Conservation (phyloP, 2,113 vertebrate species). For the Chloebia gouldiae region DNA sequence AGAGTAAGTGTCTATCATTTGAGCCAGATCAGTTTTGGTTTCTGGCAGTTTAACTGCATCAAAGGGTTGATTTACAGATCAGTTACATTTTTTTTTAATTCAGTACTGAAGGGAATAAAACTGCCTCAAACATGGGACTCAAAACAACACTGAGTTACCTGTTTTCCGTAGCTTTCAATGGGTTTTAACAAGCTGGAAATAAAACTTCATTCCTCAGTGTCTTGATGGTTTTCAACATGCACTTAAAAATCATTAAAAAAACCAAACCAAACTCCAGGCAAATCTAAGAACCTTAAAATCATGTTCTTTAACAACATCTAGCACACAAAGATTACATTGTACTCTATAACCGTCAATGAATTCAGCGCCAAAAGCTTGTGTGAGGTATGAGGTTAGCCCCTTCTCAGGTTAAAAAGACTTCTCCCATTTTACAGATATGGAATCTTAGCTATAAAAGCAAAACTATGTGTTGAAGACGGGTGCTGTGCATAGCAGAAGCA, state of each 20-base stretch:
- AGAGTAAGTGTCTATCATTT: constrained; percentile 71
- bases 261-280: background rate
- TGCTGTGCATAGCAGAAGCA: background rate
- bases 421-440: background rate
- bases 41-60: constrained; percentile 49
- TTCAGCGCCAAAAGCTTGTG: background rate
- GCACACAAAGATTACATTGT: background rate
- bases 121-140: background rate
- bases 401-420: background rate
- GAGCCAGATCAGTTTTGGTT: constrained; percentile 61
- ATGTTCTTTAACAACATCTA: background rate
- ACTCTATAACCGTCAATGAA: background rate
- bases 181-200: background rate
- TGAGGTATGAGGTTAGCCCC: background rate
- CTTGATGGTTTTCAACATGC: background rate
- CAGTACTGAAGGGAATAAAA: constrained; percentile 1
- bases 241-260: background rate
- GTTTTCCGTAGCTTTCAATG: background rate
- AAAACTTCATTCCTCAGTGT: background rate
- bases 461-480: background rate
- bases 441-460: background rate
- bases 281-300: background rate
- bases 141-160: background rate
- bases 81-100: constrained; percentile 1
- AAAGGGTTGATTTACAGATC: constrained; percentile 47